Percentiles rank a stretch among this genome's conserved stretches.
Conservation (phyloP, 2,888 invertebrate species). For the Temnothorax ravouxi region DNA sequence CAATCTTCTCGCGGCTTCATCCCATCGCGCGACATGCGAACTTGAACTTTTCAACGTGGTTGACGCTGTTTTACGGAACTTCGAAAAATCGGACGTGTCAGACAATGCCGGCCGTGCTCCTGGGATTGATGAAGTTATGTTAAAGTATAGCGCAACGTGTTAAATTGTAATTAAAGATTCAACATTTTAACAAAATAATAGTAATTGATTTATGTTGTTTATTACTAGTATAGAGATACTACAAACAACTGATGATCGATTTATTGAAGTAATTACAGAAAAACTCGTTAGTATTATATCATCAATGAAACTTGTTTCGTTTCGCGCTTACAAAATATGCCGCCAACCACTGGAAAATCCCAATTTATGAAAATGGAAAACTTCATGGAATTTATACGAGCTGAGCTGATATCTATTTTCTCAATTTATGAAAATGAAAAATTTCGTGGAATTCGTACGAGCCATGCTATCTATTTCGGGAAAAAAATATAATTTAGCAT, state of each 20-base stretch:
- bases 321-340: constrained; percentile 32
- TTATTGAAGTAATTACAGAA: constrained; percentile 9
- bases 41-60: constrained; percentile 27
- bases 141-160: background rate
- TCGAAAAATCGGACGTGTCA: background rate
- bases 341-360: constrained; percentile 40
- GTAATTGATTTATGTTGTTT: background rate
- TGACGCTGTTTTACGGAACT: background rate
- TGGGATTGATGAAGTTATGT: background rate
- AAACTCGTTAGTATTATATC: background rate
- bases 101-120: background rate
- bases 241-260: too few relatives aligned
- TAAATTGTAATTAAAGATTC: background rate
- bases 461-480: constrained; percentile 50
- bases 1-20: constrained; percentile 53
- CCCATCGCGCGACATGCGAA: constrained; percentile 41
- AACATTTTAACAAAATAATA: background rate
- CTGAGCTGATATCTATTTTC: constrained; percentile 54
- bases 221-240: background rate
- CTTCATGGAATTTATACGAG: constrained; percentile 55
- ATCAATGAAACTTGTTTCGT: constrained; percentile 12
- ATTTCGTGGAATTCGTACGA: constrained; percentile 50
- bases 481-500: constrained; percentile 37
- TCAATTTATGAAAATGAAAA: constrained; percentile 59
- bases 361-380: constrained; percentile 57